These are phyloP conservation scores for Capra hircus DNA, from an alignment of 2,113 vertebrate species.

Conservation along the genomic window DNA sequence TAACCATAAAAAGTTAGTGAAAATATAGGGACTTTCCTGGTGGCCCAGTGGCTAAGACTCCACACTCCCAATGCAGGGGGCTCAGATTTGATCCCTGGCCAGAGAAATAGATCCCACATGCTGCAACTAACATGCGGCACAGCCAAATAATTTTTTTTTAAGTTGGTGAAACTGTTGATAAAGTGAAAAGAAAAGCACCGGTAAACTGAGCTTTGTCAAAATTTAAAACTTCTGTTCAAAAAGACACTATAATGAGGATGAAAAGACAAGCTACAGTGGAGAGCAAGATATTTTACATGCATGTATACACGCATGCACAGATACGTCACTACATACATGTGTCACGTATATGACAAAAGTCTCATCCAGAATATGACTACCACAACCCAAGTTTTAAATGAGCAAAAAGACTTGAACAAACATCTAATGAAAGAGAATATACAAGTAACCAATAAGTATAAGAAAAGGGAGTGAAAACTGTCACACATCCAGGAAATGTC, in stretches of 20 bases:
- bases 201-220: neutral
- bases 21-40: neutral
- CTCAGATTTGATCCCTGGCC: neutral
- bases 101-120: neutral
- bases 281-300: neutral
- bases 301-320: neutral
- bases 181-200: neutral
- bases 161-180: neutral
- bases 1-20: neutral
- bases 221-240: neutral
- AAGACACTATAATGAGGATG: neutral
- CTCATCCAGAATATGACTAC: neutral
- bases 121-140: neutral
- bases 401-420: neutral
- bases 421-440: neutral
- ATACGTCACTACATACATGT: neutral
- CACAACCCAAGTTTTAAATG: neutral
- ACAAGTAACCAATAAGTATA: neutral
- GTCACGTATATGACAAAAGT: neutral
- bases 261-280: neutral
- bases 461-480: neutral
- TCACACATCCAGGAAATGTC: neutral
- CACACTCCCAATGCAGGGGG: neutral
- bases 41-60: neutral
- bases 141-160: neutral